phyloP scores from a whole-genome alignment of 2,888 invertebrate species.

The Scelioninae gen. 2 region DNA sequence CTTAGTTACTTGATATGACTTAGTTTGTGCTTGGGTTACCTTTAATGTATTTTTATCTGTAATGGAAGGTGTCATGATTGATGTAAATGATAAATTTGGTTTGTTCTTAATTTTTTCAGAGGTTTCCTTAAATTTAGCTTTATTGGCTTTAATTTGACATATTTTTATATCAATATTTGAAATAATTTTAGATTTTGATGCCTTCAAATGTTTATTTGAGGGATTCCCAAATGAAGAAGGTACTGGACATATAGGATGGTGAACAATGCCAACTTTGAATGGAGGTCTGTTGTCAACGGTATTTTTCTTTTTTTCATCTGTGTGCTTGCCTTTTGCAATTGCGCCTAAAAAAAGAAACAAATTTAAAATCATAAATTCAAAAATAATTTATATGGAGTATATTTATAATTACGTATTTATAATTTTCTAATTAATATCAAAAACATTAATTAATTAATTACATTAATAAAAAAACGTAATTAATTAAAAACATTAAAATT shows the following conservation, averaged over 20 bases:
- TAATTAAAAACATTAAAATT: no score
- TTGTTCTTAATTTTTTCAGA: background rate
- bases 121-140: background rate
- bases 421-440: no score
- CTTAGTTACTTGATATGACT: conserved; percentile 36
- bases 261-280: conserved; percentile 68
- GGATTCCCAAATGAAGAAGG: background rate
- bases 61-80: background rate
- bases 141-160: background rate
- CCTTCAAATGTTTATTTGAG: background rate
- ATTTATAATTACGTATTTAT: no score
- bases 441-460: no score
- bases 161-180: no score
- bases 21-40: background rate
- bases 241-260: conserved; percentile 65
- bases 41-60: background rate
- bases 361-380: no score
- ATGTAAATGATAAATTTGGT: background rate
- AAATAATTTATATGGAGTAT: no score
- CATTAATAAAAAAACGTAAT: no score
- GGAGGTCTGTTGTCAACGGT: conserved; percentile 63
- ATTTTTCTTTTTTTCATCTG: conserved; percentile 52
- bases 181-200: conserved; percentile 1
- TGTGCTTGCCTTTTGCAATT: background rate
- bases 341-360: background rate